A percentile compares a stretch with the other conserved stretches of the same genome.
Evolutionary conservation across 2,113 vertebrate genomes (phyloP).

Genomic region (Hypomesus transpacificus): DNA sequence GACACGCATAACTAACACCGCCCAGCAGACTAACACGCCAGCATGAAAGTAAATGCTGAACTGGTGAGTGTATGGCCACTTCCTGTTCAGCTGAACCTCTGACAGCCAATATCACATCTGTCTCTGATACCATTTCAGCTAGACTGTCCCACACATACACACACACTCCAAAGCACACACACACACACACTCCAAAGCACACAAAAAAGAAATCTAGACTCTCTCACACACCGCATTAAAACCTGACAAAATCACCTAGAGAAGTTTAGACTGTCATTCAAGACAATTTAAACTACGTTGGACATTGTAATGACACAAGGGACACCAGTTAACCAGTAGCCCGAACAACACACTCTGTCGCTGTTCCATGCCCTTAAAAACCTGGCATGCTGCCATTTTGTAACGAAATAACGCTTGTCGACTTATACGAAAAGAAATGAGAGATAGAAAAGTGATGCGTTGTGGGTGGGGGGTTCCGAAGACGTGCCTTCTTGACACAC

Average conservation of each 20-base stretch:
- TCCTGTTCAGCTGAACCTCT: too few species aligned
- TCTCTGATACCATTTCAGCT: background rate
- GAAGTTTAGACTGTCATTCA: too few species aligned
- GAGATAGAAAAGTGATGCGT: background rate
- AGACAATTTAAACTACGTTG: too few species aligned
- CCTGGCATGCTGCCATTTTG: slow-evolving; percentile 19
- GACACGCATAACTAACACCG: too few species aligned
- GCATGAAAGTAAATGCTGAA: too few species aligned
- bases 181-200: background rate
- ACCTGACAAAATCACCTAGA: too few species aligned
- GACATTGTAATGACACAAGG: too few species aligned
- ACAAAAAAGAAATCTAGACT: background rate
- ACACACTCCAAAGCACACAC: background rate
- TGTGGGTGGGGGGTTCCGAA: too few species aligned
- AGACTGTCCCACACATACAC: background rate
- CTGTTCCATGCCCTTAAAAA: background rate
- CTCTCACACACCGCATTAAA: background rate
- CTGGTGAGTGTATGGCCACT: too few species aligned
- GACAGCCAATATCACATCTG: too few species aligned
- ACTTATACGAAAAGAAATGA: slow-evolving; percentile 4
- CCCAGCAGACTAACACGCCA: too few species aligned
- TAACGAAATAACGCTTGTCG: slow-evolving; percentile 20
- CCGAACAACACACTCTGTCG: background rate
- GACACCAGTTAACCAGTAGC: background rate
- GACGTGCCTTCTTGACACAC: too few species aligned